phyloP scores from a whole-genome alignment of 2,113 vertebrate species.

The Grammomys dolichurus region DNA sequence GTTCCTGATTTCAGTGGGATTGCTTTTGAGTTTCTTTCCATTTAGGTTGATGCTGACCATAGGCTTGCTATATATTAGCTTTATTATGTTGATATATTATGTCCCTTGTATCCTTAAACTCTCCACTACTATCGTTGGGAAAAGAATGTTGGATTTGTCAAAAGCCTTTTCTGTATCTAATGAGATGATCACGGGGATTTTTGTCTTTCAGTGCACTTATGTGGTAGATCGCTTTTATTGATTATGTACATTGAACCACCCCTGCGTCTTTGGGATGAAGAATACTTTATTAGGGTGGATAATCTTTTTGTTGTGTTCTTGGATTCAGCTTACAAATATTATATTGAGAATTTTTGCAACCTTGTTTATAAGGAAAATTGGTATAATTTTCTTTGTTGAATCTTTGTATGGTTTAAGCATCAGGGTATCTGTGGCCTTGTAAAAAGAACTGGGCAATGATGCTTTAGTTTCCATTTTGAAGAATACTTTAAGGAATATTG shows the following conservation, averaged over 20 bases:
- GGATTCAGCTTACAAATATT: too few relatives aligned
- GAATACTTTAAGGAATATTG: too few relatives aligned
- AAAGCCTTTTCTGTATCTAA: neutral
- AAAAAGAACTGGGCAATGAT: too few relatives aligned
- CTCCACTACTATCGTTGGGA: neutral
- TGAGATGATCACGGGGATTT: neutral
- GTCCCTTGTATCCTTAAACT: neutral
- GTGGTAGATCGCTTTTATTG: neutral
- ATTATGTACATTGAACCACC: neutral
- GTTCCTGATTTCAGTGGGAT: neutral
- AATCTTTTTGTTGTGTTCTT: too few relatives aligned
- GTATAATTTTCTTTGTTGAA: too few relatives aligned
- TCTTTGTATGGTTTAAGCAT: too few relatives aligned
- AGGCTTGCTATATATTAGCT: neutral
- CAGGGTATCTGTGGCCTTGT: too few relatives aligned
- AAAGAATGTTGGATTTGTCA: neutral
- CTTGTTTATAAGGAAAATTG: too few relatives aligned
- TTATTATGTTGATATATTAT: neutral
- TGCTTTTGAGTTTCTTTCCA: neutral
- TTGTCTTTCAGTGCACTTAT: neutral
- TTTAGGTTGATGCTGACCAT: neutral
- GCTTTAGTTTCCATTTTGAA: too few relatives aligned
- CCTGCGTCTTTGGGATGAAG: neutral
- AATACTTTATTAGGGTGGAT: too few relatives aligned
- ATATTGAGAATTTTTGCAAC: too few relatives aligned